Evolutionary conservation across 2,113 vertebrate species (phyloP).

Genomic region (Cebidichthys violaceus): DNA sequence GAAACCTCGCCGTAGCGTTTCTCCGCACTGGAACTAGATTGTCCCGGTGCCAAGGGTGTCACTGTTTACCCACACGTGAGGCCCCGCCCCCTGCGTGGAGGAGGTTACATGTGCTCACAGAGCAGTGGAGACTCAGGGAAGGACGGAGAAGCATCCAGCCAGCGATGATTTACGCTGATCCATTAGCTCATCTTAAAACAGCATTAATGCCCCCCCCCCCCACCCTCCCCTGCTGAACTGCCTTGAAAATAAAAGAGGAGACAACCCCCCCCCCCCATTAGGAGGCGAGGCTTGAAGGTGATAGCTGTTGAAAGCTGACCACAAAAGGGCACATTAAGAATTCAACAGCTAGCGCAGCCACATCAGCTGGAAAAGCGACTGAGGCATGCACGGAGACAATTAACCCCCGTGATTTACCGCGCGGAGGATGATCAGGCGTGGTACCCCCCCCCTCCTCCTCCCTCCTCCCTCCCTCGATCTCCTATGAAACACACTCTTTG

Average conservation of each 20-base stretch:
- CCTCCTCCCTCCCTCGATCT: too few relatives aligned
- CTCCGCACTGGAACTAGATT: conserved; percentile 47
- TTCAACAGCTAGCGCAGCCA: conserved; percentile 60
- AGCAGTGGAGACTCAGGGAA: not conserved
- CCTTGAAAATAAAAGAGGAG: conserved; percentile 52
- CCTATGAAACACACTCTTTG: conserved; percentile 28
- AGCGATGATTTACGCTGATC: conserved; percentile 24
- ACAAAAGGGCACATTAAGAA: conserved; percentile 73
- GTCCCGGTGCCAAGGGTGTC: conserved; percentile 49
- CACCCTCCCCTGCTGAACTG: conserved; percentile 1
- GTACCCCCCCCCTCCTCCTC: conserved; percentile 1
- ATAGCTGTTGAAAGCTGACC: conserved; percentile 60
- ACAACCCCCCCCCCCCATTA: conserved; percentile 45
- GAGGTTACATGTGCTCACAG: not conserved
- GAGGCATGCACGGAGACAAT: conserved; percentile 66
- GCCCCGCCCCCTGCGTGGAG: conserved; percentile 5
- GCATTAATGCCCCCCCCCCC: conserved; percentile 21
- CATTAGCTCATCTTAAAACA: conserved; percentile 62
- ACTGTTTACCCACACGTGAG: conserved; percentile 54
- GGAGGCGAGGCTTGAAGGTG: conserved; percentile 58
- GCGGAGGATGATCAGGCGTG: conserved; percentile 30
- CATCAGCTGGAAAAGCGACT: conserved; percentile 63
- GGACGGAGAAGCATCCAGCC: not conserved
- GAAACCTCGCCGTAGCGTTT: conserved; percentile 51
- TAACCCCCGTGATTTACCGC: conserved; percentile 67